Evolutionary conservation across 2,888 invertebrate genomes (phyloP).

Genomic region (Marronus borbonicus): DNA sequence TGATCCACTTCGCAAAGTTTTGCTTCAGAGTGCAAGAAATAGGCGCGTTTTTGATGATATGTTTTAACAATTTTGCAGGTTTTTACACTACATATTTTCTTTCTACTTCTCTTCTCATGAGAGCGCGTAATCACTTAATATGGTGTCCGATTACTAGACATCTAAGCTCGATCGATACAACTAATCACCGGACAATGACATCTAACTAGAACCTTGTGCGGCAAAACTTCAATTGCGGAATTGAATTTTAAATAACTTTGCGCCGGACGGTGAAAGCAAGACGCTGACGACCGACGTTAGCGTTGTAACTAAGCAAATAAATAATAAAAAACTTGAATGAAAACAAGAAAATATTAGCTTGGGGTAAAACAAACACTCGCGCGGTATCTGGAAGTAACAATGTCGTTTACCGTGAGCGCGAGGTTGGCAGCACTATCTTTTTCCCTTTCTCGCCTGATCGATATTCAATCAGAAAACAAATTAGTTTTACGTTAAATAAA

Average conservation of each 20-base stretch:
- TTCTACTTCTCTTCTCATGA: too few relatives aligned
- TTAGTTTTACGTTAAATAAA: constrained; percentile 64
- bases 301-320: background rate
- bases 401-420: background rate
- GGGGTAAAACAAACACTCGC: constrained; percentile 30
- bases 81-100: too few relatives aligned
- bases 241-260: constrained; percentile 54
- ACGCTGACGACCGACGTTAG: background rate
- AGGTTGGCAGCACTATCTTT: background rate
- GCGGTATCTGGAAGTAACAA: constrained; percentile 53
- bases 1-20: too few relatives aligned
- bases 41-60: too few relatives aligned
- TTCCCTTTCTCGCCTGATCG: constrained; percentile 55
- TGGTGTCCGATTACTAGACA: too few relatives aligned
- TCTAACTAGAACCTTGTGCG: background rate
- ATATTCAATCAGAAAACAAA: constrained; percentile 65
- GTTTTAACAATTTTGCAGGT: too few relatives aligned
- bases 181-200: constrained; percentile 15
- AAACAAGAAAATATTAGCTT: too few relatives aligned
- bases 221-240: constrained; percentile 38
- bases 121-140: too few relatives aligned
- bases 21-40: too few relatives aligned
- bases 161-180: background rate
- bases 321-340: background rate
- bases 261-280: background rate